Evolutionary conservation across 1,140 invertebrate species (phyloP).

Genomic region (Lepidurus packardi): DNA sequence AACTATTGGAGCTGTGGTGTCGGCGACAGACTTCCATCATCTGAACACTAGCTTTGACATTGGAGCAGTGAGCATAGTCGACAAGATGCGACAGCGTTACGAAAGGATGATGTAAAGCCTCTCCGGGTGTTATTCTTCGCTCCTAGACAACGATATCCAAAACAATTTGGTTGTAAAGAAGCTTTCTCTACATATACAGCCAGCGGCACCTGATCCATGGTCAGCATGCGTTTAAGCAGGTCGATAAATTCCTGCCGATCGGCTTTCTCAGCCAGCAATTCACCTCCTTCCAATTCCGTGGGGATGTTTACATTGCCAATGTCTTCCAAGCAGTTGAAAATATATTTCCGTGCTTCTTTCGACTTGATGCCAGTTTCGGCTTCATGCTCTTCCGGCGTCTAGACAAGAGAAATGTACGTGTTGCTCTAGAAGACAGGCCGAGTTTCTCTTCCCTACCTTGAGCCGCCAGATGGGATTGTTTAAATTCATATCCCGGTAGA

Average conservation of each 20-base stretch:
- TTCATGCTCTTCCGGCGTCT: constrained; percentile 95
- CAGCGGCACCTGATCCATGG: constrained; percentile 81
- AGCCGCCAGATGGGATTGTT: constrained; percentile 96
- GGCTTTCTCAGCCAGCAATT: constrained; percentile 90
- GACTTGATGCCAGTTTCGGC: constrained; percentile 96
- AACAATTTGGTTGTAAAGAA: background rate
- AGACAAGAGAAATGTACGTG: background rate
- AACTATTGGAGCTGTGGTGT: constrained; percentile 28
- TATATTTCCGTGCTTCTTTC: constrained; percentile 98
- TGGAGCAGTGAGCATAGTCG: constrained; percentile 94
- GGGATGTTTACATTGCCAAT: constrained; percentile 94
- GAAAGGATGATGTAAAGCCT: constrained; percentile 92
- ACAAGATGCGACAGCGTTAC: constrained; percentile 87
- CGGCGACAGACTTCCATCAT: constrained; percentile 84
- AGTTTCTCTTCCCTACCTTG: constrained; percentile 53
- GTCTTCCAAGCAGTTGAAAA: constrained; percentile 98
- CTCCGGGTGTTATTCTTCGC: constrained; percentile 85
- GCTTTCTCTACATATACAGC: background rate
- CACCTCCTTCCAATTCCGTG: constrained; percentile 89
- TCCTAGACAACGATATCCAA: constrained; percentile 54
- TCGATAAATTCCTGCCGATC: constrained; percentile 95
- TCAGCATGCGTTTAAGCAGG: constrained; percentile 92
- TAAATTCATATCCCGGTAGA: constrained; percentile 92
- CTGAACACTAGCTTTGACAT: constrained; percentile 88
- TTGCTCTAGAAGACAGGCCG: background rate